Evolutionary conservation across 2,888 invertebrate genomes (phyloP).

Genomic region (Cerceris rybyensis): DNA sequence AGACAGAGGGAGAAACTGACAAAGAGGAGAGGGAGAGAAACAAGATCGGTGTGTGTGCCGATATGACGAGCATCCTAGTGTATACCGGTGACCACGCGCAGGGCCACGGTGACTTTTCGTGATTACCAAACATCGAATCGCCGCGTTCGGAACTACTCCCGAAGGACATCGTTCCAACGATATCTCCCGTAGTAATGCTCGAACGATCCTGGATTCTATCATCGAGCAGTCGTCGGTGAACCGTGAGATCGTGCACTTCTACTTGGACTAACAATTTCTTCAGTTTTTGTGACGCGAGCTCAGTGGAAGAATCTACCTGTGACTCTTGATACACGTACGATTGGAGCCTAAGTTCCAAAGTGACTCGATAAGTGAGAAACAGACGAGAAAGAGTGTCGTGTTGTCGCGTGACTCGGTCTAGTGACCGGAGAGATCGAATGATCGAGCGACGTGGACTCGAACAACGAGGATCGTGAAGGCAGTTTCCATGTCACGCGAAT

Average conservation of each 20-base stretch:
- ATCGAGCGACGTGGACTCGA: not conserved
- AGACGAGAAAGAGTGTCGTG: not conserved
- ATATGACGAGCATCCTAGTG: constrained; percentile 30
- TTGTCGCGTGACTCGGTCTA: too few relatives aligned
- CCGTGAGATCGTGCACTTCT: constrained; percentile 38
- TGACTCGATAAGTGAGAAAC: constrained; percentile 38
- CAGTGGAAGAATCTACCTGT: too few relatives aligned
- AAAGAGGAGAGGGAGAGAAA: constrained; percentile 13
- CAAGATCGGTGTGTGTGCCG: constrained; percentile 16
- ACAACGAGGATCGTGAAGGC: not conserved
- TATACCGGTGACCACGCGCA: constrained; percentile 19
- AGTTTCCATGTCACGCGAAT: constrained; percentile 26
- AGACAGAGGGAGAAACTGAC: not conserved
- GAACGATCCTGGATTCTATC: constrained; percentile 11
- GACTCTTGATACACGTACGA: too few relatives aligned
- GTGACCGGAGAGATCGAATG: not conserved
- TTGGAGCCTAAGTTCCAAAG: not conserved
- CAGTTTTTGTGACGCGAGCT: not conserved
- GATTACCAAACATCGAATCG: constrained; percentile 25
- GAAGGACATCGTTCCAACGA: not conserved
- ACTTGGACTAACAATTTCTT: not conserved
- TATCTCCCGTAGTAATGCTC: not conserved
- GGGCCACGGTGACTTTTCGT: constrained; percentile 43
- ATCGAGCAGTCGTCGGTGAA: constrained; percentile 30
- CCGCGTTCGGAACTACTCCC: not conserved